Conservation (phyloP, 2,797 vertebrate genomes). For the Tapera naevia region DNA sequence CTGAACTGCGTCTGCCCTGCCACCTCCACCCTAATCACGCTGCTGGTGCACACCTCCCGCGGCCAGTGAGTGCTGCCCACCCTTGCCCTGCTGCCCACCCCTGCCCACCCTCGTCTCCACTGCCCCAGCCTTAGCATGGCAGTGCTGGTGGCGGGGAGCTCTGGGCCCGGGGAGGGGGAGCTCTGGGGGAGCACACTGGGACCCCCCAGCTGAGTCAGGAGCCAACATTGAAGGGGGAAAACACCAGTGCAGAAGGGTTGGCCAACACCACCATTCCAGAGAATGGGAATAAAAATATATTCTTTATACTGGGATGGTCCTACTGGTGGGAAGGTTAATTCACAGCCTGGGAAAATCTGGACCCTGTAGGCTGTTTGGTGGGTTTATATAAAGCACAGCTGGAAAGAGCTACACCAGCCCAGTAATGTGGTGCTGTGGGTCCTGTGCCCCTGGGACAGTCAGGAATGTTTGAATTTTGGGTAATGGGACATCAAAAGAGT, state of each 20-base stretch:
- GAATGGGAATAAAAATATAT: neutral
- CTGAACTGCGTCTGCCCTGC: conserved; percentile 93
- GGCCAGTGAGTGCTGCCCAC: conserved; percentile 85
- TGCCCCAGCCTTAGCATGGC: neutral
- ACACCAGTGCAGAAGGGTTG: neutral
- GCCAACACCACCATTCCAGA: neutral
- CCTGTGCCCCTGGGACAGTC: neutral
- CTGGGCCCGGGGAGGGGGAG: neutral
- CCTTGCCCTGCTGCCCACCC: neutral
- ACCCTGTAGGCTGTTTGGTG: neutral
- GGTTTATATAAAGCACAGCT: neutral
- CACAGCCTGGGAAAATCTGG: neutral
- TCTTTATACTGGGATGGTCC: neutral
- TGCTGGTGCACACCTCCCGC: conserved; percentile 91
- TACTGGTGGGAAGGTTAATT: neutral
- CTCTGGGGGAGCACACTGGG: neutral
- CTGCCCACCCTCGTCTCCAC: neutral
- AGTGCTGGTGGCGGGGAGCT: neutral
- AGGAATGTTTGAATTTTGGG: neutral
- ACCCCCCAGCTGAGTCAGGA: neutral
- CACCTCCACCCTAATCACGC: conserved; percentile 93
- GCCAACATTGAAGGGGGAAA: neutral
- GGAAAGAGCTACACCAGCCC: neutral
- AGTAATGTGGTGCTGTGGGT: no score
- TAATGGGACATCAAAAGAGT: neutral